phyloP scores from a whole-genome alignment of 2,888 invertebrate genomes.

The Hesperia comma region DNA sequence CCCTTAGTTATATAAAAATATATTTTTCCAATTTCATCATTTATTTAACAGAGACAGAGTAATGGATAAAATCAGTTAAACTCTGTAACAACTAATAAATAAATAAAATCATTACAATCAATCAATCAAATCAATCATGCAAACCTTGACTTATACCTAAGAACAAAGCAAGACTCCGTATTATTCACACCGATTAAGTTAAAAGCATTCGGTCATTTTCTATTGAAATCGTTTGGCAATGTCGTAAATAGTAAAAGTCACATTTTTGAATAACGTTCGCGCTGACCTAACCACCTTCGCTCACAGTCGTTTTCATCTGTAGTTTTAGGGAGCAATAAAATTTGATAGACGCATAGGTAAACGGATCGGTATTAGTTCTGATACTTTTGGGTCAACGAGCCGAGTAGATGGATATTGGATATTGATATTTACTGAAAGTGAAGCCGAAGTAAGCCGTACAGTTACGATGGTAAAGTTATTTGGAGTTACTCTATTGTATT shows the following conservation, averaged over 20 bases:
- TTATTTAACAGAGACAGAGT: too few species aligned
- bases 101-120: too few species aligned
- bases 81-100: too few species aligned
- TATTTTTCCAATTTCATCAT: too few species aligned
- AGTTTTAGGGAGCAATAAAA: conserved; percentile 43
- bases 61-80: too few species aligned
- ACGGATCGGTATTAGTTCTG: conserved; percentile 19
- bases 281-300: conserved; percentile 43
- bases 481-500: not conserved
- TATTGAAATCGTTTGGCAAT: conserved; percentile 16
- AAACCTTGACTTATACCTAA: too few species aligned
- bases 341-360: conserved; percentile 40
- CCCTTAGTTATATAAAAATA: too few species aligned
- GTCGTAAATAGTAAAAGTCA: conserved; percentile 34
- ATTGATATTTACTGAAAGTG: conserved; percentile 20
- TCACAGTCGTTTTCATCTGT: conserved; percentile 40
- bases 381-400: conserved; percentile 30
- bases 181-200: conserved; percentile 8
- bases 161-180: not conserved
- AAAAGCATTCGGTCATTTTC: conserved; percentile 28
- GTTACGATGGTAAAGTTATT: not conserved
- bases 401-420: conserved; percentile 18
- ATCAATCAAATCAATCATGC: too few species aligned
- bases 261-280: conserved; percentile 42
- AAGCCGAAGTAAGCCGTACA: not conserved